phyloP scores from a whole-genome alignment of 2,113 vertebrate species.

The Grantiella picta region DNA sequence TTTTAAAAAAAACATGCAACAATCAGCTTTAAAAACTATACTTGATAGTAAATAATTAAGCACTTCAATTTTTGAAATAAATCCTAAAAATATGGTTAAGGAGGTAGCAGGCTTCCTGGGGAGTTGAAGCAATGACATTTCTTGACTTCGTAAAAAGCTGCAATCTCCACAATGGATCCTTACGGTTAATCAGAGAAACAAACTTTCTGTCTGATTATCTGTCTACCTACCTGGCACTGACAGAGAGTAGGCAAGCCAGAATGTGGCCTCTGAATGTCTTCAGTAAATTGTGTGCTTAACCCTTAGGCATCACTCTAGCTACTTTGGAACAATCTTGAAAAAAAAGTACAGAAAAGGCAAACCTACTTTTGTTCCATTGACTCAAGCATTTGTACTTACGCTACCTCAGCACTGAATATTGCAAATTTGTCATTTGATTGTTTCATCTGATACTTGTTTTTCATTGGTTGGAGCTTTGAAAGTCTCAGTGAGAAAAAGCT shows the following conservation, averaged over 20 bases:
- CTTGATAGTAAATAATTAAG: neutral
- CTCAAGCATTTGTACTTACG: neutral
- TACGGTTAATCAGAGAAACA: neutral
- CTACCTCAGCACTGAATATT: neutral
- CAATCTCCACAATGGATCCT: neutral
- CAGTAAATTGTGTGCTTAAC: neutral
- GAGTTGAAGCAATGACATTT: neutral
- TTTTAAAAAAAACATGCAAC: neutral
- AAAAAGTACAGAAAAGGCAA: neutral
- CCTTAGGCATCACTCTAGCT: neutral
- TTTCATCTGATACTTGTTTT: neutral
- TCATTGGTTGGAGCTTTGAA: neutral
- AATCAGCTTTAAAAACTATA: neutral
- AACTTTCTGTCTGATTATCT: neutral
- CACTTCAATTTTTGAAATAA: neutral
- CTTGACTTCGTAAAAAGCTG: neutral
- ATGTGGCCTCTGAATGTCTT: neutral
- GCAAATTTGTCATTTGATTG: neutral
- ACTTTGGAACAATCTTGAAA: neutral
- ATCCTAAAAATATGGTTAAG: neutral
- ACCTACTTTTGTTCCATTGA: neutral
- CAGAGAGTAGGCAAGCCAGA: neutral
- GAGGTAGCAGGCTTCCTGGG: neutral
- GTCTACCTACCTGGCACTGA: neutral
- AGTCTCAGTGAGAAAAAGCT: neutral